phyloP scores from a whole-genome alignment of 2,888 invertebrate species.

The Leptopilina myrica region DNA sequence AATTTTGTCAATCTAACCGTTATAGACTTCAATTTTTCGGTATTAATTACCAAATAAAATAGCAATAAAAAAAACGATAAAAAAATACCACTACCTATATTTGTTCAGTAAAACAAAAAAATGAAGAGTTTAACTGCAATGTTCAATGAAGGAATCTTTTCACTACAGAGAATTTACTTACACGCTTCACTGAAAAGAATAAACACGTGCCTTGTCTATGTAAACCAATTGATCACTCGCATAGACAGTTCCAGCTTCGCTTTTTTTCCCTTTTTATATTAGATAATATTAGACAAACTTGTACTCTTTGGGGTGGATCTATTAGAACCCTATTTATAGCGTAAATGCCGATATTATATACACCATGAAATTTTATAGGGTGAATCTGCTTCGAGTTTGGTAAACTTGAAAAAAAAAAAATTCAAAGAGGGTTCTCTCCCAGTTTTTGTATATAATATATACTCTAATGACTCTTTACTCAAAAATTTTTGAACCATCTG shows the following conservation, averaged over 20 bases:
- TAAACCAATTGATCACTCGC: conserved; percentile 35
- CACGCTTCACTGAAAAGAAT: conserved; percentile 4
- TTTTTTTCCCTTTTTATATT: not conserved
- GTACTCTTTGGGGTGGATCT: conserved; percentile 20
- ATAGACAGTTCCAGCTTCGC: conserved; percentile 26
- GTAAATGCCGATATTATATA: conserved; percentile 24
- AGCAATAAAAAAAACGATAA: not conserved
- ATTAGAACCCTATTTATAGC: conserved; percentile 34
- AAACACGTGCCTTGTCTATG: conserved; percentile 35
- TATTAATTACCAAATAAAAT: not conserved
- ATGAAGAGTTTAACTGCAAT: not conserved
- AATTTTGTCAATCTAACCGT: no score
- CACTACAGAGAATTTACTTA: conserved; percentile 14
- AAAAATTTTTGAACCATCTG: conserved; percentile 19
- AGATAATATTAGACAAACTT: conserved; percentile 8
- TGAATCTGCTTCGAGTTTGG: conserved; percentile 21
- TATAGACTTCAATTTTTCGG: no score
- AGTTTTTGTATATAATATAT: not conserved
- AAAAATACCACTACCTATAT: not conserved
- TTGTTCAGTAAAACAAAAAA: not conserved
- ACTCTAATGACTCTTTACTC: conserved; percentile 33
- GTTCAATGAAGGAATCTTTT: not conserved
- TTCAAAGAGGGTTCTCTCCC: not conserved
- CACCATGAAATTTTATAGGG: conserved; percentile 19
- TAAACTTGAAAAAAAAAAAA: conserved; percentile 5